phyloP scores from a whole-genome alignment of 2,888 invertebrate species.

The Ophion costatus region DNA sequence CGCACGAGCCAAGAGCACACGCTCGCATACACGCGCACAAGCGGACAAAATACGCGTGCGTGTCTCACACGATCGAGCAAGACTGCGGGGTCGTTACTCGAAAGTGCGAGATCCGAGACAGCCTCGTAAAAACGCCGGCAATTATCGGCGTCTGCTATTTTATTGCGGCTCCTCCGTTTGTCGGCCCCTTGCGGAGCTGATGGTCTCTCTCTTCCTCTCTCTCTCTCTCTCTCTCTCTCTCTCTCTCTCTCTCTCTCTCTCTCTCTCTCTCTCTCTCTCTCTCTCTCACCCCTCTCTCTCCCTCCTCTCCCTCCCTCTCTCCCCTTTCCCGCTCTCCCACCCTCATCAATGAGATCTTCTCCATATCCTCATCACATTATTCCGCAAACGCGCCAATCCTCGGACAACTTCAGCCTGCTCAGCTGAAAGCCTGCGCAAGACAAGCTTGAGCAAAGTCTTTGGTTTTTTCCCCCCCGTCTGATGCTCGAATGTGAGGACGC shows the following conservation, averaged over 20 bases:
- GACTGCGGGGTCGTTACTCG: slow-evolving; percentile 75
- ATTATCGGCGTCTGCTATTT: slow-evolving; percentile 80
- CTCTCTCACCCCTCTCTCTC: not conserved
- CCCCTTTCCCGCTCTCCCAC: not conserved
- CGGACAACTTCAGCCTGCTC: not conserved
- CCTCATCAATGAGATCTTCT: not conserved
- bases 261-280: not conserved
- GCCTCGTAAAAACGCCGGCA: slow-evolving; percentile 77
- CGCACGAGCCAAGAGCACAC: slow-evolving; percentile 25
- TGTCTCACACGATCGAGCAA: slow-evolving; percentile 39
- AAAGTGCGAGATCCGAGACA: slow-evolving; percentile 72
- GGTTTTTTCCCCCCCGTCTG: no score
- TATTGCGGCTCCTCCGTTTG: slow-evolving; percentile 75
- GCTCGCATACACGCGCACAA: slow-evolving; percentile 7
- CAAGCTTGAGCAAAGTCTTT: not conserved
- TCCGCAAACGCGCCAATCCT: not conserved
- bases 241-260: not conserved
- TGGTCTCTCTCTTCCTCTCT: slow-evolving; percentile 42
- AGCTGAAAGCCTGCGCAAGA: no score
- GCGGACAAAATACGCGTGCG: not conserved
- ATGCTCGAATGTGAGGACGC: no score
- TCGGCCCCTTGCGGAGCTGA: slow-evolving; percentile 60
- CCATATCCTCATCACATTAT: not conserved
- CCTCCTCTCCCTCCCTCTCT: not conserved
- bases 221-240: no score